Evolutionary conservation across 2,888 invertebrate genomes (phyloP).

Genomic region (Herminia tarsipennalis): DNA sequence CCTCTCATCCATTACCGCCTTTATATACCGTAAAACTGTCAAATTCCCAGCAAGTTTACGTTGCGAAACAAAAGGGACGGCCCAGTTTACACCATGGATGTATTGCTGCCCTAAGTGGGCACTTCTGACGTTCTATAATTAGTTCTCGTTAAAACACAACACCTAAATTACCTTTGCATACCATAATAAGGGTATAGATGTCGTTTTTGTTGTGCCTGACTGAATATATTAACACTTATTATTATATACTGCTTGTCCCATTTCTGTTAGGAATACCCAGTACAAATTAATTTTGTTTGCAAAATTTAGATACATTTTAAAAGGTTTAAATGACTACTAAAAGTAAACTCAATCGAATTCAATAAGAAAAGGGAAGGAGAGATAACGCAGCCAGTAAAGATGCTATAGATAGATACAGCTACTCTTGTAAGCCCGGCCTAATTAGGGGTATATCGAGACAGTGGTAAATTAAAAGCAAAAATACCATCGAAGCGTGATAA

Average conservation of each 20-base stretch:
- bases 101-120: constrained; percentile 45
- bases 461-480: constrained; percentile 27
- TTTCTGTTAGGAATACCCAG: too few relatives aligned
- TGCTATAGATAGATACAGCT: constrained; percentile 1
- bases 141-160: constrained; percentile 45
- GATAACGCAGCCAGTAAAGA: neutral
- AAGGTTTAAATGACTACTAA: neutral
- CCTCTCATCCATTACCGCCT: constrained; percentile 59
- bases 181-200: constrained; percentile 22
- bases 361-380: constrained; percentile 1
- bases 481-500: constrained; percentile 25
- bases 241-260: too few relatives aligned
- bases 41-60: constrained; percentile 47
- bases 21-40: constrained; percentile 59
- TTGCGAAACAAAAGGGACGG: constrained; percentile 37
- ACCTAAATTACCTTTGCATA: constrained; percentile 21
- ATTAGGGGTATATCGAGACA: constrained; percentile 12
- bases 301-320: too few relatives aligned
- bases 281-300: too few relatives aligned
- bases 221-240: constrained; percentile 5
- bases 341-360: constrained; percentile 1
- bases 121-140: constrained; percentile 35
- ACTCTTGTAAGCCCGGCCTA: constrained; percentile 2
- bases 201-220: constrained; percentile 12
- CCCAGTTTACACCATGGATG: constrained; percentile 38